Conservation (phyloP, 1,140 invertebrate species). For the Trissolcus basalis region DNA sequence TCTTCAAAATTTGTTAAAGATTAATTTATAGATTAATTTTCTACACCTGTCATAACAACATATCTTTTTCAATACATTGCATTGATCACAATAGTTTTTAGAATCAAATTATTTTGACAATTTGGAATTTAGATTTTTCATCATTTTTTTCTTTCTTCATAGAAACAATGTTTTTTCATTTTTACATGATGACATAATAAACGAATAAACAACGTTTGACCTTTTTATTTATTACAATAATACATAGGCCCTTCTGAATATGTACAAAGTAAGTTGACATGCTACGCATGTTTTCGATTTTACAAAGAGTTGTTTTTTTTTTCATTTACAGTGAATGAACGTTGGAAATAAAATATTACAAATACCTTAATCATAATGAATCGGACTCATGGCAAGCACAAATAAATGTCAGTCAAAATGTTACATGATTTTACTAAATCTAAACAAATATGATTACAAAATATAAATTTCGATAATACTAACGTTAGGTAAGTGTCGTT, state of each 20-base stretch:
- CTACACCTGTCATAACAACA: too few relatives aligned
- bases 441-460: slow-evolving; percentile 20
- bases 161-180: slow-evolving; percentile 5
- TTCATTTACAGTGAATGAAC: slow-evolving; percentile 34
- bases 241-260: slow-evolving; percentile 47
- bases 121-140: neutral
- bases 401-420: slow-evolving; percentile 41
- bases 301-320: slow-evolving; percentile 4
- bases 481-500: slow-evolving; percentile 13
- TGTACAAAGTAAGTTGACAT: slow-evolving; percentile 51
- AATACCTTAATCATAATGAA: slow-evolving; percentile 29
- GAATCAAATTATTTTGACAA: neutral
- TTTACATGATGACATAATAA: slow-evolving; percentile 19
- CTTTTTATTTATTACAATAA: slow-evolving; percentile 21
- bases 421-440: slow-evolving; percentile 19
- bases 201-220: slow-evolving; percentile 22
- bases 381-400: slow-evolving; percentile 27
- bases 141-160: neutral
- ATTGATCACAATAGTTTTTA: too few relatives aligned
- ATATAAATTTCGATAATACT: slow-evolving; percentile 23
- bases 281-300: slow-evolving; percentile 27
- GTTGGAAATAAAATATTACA: slow-evolving; percentile 52
- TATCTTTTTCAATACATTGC: too few relatives aligned
- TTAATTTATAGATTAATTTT: too few relatives aligned
- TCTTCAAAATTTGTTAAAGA: too few relatives aligned